Conservation (phyloP, 2,797 vertebrate genomes). For the Linurgus olivaceus region DNA sequence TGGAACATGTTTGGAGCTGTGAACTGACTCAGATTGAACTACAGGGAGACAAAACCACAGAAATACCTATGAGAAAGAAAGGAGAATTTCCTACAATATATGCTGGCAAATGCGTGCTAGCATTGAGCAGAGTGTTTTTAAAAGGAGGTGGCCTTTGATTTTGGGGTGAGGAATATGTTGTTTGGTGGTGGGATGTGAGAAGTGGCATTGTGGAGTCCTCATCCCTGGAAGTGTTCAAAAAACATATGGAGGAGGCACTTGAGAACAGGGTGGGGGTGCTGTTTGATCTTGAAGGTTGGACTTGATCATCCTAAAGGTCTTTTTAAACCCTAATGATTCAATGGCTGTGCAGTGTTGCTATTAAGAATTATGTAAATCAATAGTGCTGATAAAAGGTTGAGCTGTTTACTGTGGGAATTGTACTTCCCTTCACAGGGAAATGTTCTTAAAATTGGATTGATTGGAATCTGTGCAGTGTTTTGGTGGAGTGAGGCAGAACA, state of each 20-base stretch:
- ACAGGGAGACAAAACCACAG: not conserved
- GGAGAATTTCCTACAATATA: fast-evolving
- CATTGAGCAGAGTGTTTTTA: not conserved
- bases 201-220: not conserved
- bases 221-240: not conserved
- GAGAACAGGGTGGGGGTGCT: not conserved
- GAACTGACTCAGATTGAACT: not conserved
- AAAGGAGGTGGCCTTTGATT: not conserved
- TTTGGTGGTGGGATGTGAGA: not conserved
- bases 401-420: not conserved
- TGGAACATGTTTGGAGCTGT: not conserved
- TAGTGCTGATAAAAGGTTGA: not conserved
- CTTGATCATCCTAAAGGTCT: not conserved
- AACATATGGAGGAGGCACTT: not conserved
- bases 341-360: not conserved
- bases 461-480: not conserved
- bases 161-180: not conserved
- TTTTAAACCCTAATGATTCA: not conserved
- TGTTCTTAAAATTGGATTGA: not conserved
- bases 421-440: not conserved
- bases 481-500: not conserved
- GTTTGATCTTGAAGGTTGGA: not conserved
- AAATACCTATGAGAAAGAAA: not conserved
- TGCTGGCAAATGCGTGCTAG: fast-evolving
- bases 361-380: not conserved